Evolutionary conservation across 2,797 vertebrate genomes (phyloP), one percentile per base, ranked within the genome.

Genomic region (Lutra lutra): DNA sequence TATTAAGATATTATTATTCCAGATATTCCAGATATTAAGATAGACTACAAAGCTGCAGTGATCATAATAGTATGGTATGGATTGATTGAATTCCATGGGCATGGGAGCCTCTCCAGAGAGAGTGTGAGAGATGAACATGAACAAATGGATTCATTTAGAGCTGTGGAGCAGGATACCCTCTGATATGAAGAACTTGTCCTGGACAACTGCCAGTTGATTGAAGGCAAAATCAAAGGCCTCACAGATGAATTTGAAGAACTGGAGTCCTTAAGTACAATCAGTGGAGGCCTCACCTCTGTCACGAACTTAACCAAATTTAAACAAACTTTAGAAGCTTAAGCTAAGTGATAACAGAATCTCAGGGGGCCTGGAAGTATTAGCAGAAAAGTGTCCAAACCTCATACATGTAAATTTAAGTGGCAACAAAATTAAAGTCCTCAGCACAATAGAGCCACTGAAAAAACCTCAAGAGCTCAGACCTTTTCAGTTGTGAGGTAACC

Each of bases 381-480:
- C 99, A 97, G 99, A 99, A 86, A 99, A 99, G 98, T 99, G 99
- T 99, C 99, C 99, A 73, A 99, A 99, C 99, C 99, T 99, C 98
- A 99, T 99, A 86, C 99, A 99, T 99, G 99, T 99, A 99, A 99
- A 99, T 98, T 99, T 99, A 98, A 99, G 99, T 18, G 99, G 99
- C 98, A 99, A 99, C 99, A 99, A 99, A 99, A 99, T 99, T 97
- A 99, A 99, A 99, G 99, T 99, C 99, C 99, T 99, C 98, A 99
- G 99, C 98, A 99, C 99, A 98, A 99, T 99, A 99, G 99, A 99
- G 98, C 99, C 99, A 91, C 99, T 99, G 99, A 99, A 99, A 99
- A 99, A 99, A 99, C 98, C 99, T 99, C 98, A 99, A 99, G 99
- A 99, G 99, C 97, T 98, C 99, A 99, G 99, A 99, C 98, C 99